Evolutionary conservation across 2,113 vertebrate species (phyloP).

Genomic region (Dipodomys merriami): DNA sequence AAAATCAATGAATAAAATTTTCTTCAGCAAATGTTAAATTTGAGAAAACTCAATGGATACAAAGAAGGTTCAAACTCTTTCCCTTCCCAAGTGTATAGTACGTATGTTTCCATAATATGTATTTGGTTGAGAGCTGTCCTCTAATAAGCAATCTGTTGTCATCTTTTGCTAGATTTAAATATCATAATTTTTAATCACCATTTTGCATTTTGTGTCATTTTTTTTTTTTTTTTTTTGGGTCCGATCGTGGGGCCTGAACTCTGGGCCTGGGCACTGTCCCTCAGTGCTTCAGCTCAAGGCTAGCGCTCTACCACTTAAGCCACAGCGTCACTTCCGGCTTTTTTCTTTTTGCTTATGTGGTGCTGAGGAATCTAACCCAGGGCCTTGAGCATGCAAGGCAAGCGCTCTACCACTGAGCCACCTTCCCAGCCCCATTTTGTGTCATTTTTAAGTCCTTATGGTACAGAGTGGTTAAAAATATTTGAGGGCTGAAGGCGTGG

Average conservation of each 20-base stretch:
- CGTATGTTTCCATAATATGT: neutral
- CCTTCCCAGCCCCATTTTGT: no score
- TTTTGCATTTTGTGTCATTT: neutral
- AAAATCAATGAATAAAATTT: neutral
- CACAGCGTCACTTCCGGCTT: no score
- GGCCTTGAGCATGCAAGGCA: no score
- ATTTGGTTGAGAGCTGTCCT: neutral
- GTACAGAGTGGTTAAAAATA: neutral
- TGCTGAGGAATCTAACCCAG: no score
- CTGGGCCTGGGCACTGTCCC: no score
- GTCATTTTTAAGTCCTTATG: neutral
- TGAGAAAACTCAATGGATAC: neutral
- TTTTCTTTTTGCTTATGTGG: no score
- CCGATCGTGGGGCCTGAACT: no score
- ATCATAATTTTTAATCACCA: neutral
- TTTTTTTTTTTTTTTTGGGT: no score
- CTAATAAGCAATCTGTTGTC: neutral
- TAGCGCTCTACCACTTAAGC: no score
- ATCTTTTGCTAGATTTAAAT: neutral
- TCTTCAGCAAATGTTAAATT: neutral
- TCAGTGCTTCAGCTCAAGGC: no score
- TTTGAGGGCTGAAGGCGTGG: neutral
- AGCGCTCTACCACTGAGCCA: no score
- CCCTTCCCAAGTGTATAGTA: neutral
- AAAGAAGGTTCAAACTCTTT: neutral